Evolutionary conservation across 2,797 vertebrate genomes (phyloP), one percentile per base, ranked within the genome.

Genomic region (Aeoliscus strigatus): DNA sequence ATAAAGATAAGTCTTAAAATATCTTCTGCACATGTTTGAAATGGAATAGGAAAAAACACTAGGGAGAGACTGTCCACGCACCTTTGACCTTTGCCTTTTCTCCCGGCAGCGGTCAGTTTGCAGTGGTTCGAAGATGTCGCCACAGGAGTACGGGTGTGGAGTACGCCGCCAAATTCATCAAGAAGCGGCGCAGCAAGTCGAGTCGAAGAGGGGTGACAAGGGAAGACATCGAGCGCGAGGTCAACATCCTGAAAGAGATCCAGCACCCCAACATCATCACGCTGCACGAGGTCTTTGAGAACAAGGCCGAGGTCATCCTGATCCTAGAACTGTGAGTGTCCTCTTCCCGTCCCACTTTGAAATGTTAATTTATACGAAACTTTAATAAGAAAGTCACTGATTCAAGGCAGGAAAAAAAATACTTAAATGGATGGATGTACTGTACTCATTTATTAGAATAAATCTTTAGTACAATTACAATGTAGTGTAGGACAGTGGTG

Each of bases 301-400:
- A 85, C 89, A 96, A 98, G 89, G 88, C 86, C 0, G 95, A 99
- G 23, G 94, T 99, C 82, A 94, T 98, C 77, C 91, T 98, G 48
- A 95, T 98, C 80, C 88, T 98, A 60, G 96, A 99, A 77, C 95
- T 99, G 96, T 99, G 86, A 99, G 95, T 94, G 51, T 1, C 16
- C 8, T 12, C 8, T 7, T 37, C 4, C n/a, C n/a, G n/a, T 6
- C 11, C 2, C 3, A 8, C 33, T 11, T 1, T 40, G 2, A n/a
- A n/a, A n/a, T n/a, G n/a, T n/a, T n/a, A n/a, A n/a, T n/a, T n/a
- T n/a, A n/a, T n/a, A n/a, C n/a, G n/a, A n/a, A n/a, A n/a, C n/a
- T n/a, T n/a, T n/a, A n/a, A n/a, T n/a, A n/a, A n/a, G n/a, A n/a
- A n/a, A n/a, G n/a, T n/a, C n/a, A n/a, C n/a, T n/a, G n/a, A n/a